Evolutionary conservation across 2,113 vertebrate genomes (phyloP).

Genomic region (Chiloscyllium plagiosum): DNA sequence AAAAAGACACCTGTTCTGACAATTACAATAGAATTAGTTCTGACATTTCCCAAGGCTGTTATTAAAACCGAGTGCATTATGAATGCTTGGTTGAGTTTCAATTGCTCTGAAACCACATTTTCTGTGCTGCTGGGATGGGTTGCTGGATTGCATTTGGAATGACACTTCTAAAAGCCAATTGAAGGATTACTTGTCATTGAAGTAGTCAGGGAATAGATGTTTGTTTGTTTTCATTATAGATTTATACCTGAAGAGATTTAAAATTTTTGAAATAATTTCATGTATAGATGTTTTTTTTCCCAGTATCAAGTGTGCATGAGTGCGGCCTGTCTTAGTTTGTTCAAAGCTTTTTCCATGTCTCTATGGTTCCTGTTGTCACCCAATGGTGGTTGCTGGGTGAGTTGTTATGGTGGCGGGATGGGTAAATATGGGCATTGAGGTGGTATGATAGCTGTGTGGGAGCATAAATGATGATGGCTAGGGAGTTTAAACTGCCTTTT

Average conservation of each 20-base stretch:
- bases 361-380: background rate
- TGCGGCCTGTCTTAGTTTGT: background rate
- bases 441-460: background rate
- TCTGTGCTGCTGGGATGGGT: background rate
- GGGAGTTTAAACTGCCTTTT: background rate
- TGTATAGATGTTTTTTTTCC: background rate
- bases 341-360: background rate
- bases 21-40: background rate
- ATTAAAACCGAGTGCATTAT: background rate
- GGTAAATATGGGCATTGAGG: too few species aligned
- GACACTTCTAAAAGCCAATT: background rate
- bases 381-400: background rate
- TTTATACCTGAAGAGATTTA: background rate
- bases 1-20: background rate
- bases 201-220: background rate
- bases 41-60: background rate
- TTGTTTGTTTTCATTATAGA: background rate
- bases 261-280: background rate
- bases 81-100: background rate
- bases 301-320: background rate
- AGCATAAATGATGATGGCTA: background rate
- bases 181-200: background rate
- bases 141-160: background rate
- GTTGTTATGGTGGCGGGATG: background rate
- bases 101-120: background rate